Percentiles rank a stretch among this genome's conserved stretches.
phyloP scores from a whole-genome alignment of 2,113 vertebrate genomes.

The Probosciger aterrimus region DNA sequence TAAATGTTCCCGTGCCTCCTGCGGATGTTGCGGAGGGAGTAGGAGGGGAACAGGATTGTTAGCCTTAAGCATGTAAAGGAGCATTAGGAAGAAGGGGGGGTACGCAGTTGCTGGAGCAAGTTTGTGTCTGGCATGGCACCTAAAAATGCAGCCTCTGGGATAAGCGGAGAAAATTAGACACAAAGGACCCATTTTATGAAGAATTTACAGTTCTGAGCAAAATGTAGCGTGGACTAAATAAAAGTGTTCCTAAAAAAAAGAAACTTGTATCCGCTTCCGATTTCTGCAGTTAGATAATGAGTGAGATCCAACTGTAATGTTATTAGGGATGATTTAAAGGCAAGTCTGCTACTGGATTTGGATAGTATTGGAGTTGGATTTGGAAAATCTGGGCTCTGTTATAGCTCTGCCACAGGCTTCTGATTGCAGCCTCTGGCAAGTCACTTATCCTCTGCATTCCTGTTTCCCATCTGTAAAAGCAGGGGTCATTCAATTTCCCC shows the following conservation, averaged over 20 bases:
- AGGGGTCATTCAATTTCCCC: not conserved
- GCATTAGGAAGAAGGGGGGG: not conserved
- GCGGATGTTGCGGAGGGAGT: not conserved
- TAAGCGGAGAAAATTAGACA: conserved; percentile 44
- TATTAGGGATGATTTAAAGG: not conserved
- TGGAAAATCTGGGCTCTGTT: conserved; percentile 6
- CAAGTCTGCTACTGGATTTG: conserved; percentile 1
- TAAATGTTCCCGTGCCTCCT: not conserved
- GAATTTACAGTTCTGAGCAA: conserved; percentile 1
- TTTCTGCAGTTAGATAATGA: not conserved
- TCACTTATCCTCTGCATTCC: not conserved
- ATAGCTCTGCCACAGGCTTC: not conserved
- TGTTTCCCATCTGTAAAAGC: conserved; percentile 2
- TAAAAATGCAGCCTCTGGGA: not conserved
- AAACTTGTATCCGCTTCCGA: not conserved
- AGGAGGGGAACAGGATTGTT: not conserved
- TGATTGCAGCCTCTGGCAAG: not conserved
- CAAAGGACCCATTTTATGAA: not conserved
- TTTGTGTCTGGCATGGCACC: conserved; percentile 2
- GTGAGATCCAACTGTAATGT: not conserved
- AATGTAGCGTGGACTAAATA: not conserved
- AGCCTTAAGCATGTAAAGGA: not conserved
- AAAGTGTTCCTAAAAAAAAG: not conserved
- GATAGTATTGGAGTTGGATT: not conserved
- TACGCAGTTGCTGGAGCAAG: not conserved